Conservation (phyloP, 2,113 vertebrate species). For the Sturnus vulgaris region DNA sequence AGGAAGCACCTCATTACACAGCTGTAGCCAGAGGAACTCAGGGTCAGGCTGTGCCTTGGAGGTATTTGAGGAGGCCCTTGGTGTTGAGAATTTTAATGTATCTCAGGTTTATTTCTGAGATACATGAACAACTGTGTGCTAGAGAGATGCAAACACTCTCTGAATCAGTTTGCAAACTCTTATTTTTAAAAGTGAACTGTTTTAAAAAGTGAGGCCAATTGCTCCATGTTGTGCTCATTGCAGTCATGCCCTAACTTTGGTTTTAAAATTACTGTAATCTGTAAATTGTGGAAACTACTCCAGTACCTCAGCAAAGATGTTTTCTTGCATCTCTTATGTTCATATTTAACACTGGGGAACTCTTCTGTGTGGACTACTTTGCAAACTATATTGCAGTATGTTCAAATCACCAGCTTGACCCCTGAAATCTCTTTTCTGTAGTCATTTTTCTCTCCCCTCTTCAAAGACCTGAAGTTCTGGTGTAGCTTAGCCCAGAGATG, state of each 20-base stretch:
- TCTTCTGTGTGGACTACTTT: slow-evolving; percentile 22
- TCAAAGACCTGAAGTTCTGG: slow-evolving; percentile 13
- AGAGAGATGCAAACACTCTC: slow-evolving; percentile 63
- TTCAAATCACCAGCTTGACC: slow-evolving; percentile 28
- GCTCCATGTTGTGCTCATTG: not conserved
- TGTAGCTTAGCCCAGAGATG: slow-evolving; percentile 14
- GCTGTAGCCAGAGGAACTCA: slow-evolving; percentile 9
- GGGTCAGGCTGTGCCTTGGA: slow-evolving; percentile 23
- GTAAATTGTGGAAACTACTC: slow-evolving; percentile 26
- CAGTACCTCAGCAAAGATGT: slow-evolving; percentile 58
- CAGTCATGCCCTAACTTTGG: slow-evolving; percentile 21
- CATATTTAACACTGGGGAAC: slow-evolving; percentile 53
- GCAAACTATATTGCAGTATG: slow-evolving; percentile 8
- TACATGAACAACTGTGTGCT: not conserved
- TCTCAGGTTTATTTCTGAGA: not conserved
- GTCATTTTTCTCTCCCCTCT: not conserved
- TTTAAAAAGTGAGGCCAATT: slow-evolving; percentile 27
- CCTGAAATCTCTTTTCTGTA: slow-evolving; percentile 13
- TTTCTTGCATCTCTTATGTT: slow-evolving; percentile 46
- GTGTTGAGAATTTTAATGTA: not conserved
- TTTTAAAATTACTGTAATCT: slow-evolving; percentile 40
- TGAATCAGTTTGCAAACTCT: slow-evolving; percentile 69
- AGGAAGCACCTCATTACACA: not conserved
- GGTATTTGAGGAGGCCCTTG: not conserved
- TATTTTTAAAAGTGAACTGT: not conserved